These are phyloP conservation scores for Meta bourneti DNA, from an alignment of 2,888 invertebrate genomes.

Conservation along the genomic window DNA sequence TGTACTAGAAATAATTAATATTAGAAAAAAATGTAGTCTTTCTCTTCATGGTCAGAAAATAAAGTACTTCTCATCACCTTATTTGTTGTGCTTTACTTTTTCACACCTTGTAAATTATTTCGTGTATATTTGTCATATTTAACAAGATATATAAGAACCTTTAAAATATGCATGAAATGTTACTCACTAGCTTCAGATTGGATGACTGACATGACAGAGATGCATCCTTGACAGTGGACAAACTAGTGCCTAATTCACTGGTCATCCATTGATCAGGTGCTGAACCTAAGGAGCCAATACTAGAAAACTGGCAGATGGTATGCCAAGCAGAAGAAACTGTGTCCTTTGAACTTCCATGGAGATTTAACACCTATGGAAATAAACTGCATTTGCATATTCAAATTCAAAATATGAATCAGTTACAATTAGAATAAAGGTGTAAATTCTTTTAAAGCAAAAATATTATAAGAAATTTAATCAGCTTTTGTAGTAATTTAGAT, in stretches of 20 bases:
- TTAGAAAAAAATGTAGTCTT: no score
- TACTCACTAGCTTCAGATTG: conserved; percentile 66
- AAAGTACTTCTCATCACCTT: no score
- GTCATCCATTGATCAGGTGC: conserved; percentile 80
- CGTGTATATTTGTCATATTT: no score
- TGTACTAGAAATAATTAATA: no score
- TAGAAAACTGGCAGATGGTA: conserved; percentile 92
- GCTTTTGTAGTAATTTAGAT: no score
- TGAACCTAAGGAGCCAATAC: conserved; percentile 92
- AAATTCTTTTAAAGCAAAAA: no score
- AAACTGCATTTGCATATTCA: not conserved
- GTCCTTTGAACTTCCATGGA: conserved; percentile 84
- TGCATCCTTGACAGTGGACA: conserved; percentile 71
- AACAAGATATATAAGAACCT: no score
- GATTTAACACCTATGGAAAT: conserved; percentile 83
- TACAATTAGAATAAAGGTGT: no score
- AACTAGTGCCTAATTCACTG: conserved; percentile 77
- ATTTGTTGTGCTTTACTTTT: no score
- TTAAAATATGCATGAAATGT: not conserved
- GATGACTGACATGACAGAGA: conserved; percentile 40
- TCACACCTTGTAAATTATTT: no score
- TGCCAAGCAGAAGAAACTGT: conserved; percentile 84
- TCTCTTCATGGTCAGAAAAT: no score
- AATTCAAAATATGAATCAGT: no score
- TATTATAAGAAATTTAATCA: conserved; percentile 12